A percentile compares a stretch with the other conserved stretches of the same genome.
Conservation (phyloP, 2,797 vertebrate species). For the Leuciscus waleckii region DNA sequence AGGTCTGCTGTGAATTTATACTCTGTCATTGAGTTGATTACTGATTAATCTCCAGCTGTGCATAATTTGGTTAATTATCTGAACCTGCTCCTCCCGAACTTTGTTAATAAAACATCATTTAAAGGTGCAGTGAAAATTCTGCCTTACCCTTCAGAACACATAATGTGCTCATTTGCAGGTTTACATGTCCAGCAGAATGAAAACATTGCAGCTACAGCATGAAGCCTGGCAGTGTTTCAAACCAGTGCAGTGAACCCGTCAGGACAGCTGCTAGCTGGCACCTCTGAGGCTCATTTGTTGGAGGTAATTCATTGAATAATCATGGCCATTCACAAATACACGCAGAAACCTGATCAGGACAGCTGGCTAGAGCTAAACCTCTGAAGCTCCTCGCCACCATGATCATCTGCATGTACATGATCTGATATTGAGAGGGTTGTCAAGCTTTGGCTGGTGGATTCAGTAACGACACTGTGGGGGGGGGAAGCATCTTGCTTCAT, state of each 20-base stretch:
- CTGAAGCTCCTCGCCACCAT: neutral
- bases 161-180: conserved; percentile 6
- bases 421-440: neutral
- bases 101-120: too few species aligned
- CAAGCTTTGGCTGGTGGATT: neutral
- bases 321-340: conserved; percentile 28
- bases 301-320: conserved; percentile 35
- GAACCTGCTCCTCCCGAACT: too few species aligned
- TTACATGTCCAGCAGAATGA: neutral
- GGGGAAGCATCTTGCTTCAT: neutral
- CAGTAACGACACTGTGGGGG: neutral
- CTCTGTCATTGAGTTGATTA: too few species aligned
- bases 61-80: too few species aligned
- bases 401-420: neutral
- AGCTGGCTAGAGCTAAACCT: neutral
- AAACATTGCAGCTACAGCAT: conserved; percentile 13
- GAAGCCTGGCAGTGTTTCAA: conserved; percentile 39
- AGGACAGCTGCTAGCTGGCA: conserved; percentile 9
- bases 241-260: neutral
- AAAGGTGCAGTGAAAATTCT: conserved; percentile 44
- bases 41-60: too few species aligned
- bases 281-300: conserved; percentile 11
- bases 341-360: neutral
- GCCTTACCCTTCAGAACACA: neutral
- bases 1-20: too few species aligned